Conservation (phyloP, 2,888 invertebrate genomes). For the Neoascia interrupta region DNA sequence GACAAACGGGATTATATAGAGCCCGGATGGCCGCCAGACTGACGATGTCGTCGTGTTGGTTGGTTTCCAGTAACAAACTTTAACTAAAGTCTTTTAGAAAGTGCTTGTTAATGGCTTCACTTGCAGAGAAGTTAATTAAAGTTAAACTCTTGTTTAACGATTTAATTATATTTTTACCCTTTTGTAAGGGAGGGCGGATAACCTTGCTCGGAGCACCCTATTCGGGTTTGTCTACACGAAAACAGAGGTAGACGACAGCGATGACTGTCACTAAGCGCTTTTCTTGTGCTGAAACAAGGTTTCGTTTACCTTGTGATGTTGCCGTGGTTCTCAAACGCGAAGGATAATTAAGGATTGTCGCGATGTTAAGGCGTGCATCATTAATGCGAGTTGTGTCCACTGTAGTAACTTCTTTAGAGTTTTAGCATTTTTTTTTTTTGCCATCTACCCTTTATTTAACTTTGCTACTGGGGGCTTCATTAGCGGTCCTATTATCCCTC, state of each 20-base stretch:
- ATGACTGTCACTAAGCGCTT: too few species aligned
- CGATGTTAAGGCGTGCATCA: constrained; percentile 31
- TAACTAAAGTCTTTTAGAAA: background rate
- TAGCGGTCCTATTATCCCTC: constrained; percentile 41
- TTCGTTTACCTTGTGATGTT: constrained; percentile 26
- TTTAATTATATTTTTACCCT: constrained; percentile 74
- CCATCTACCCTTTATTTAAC: background rate
- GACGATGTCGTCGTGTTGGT: too few species aligned
- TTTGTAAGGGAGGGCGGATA: background rate
- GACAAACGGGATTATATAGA: background rate
- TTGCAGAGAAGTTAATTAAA: constrained; percentile 74
- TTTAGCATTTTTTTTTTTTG: constrained; percentile 25
- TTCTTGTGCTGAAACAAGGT: background rate
- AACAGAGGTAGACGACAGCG: too few species aligned
- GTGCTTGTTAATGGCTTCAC: constrained; percentile 30
- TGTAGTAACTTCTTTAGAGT: constrained; percentile 23
- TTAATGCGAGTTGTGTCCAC: constrained; percentile 54
- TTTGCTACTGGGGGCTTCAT: constrained; percentile 41
- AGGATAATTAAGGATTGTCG: constrained; percentile 34
- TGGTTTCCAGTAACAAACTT: background rate
- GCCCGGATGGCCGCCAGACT: background rate
- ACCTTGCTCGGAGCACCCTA: constrained; percentile 5
- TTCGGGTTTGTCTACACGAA: background rate
- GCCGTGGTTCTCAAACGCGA: background rate
- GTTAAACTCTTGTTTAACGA: constrained; percentile 74